Evolutionary conservation across 2,888 invertebrate genomes (phyloP), one percentile per base, ranked within the genome.

Genomic region (Galerucella nymphaeae): DNA sequence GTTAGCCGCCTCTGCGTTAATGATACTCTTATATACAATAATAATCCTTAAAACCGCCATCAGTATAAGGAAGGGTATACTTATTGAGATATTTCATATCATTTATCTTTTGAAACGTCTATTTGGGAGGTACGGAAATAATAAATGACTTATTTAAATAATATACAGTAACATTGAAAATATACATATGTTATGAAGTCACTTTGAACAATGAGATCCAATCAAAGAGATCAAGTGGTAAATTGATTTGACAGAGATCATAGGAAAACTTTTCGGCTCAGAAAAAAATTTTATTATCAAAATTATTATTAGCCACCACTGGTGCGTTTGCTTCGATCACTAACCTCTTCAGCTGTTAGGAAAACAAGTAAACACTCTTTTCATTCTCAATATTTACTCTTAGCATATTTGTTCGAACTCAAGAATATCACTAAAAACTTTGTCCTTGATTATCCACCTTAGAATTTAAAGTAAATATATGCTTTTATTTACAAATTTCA

Each of bases 11-110:
- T 59, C 30, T 59, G 38, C 4, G 2, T 59, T 59, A 59, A 59
- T 59, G n/a, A 38, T 59, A 59, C 14, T n/a, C 59, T n/a, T 9
- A 23, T 38, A 38, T 30, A 58, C 58, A 58, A 58, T 66, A 55
- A 55, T 66, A 66, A 66, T 66, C 65, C 38, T 41, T 16, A 66
- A 66, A 66, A 66, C 18, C 41, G 30, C 55, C 65, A 18, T 66
- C 65, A 66, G 48, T 64, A 64, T 48, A 53, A 57, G 42, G 66
- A 66, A 66, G 66, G 59, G 66, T 66, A 66, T 66, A 66, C 66
- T 66, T 66, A 66, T 66, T 53, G 66, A 66, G 59, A 59, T 42
- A 66, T 55, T 66, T 57, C 13, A 41, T 57, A 66, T 66, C 66
- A 66, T 66, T 66, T 66, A 66, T 66, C 66, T 57, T 66, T 5